These are phyloP conservation scores for Neuroterus valhalla DNA, from an alignment of 1,140 invertebrate genomes.

Conservation along the genomic window DNA sequence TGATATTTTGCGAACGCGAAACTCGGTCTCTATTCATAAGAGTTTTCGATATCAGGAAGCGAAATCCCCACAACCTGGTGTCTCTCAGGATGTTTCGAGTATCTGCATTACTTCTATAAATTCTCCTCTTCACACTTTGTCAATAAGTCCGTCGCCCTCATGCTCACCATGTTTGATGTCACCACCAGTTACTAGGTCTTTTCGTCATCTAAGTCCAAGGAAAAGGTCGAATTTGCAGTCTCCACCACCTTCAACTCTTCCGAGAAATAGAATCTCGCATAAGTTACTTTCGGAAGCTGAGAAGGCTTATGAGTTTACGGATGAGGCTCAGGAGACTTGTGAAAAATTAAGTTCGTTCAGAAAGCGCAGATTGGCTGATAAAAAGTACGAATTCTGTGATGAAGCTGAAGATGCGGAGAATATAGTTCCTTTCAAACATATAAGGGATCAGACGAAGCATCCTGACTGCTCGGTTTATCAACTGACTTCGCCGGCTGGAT, in stretches of 20 bases:
- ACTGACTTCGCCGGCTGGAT: slow-evolving; percentile 63
- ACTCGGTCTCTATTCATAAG: slow-evolving; percentile 69
- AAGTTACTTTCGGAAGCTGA: slow-evolving; percentile 77
- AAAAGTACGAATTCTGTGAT: slow-evolving; percentile 93
- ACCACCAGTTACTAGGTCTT: slow-evolving; percentile 64
- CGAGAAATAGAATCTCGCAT: slow-evolving; percentile 65
- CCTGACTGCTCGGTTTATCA: slow-evolving; percentile 65
- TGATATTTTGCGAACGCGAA: slow-evolving; percentile 69
- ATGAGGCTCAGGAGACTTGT: slow-evolving; percentile 84
- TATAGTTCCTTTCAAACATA: slow-evolving; percentile 83
- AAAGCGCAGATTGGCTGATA: slow-evolving; percentile 88
- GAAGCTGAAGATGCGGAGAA: slow-evolving; percentile 86
- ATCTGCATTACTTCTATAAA: slow-evolving; percentile 64
- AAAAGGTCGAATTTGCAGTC: slow-evolving; percentile 66
- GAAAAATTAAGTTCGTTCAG: slow-evolving; percentile 89
- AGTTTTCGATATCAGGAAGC: slow-evolving; percentile 52
- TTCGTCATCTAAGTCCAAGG: slow-evolving; percentile 64
- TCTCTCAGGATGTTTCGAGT: slow-evolving; percentile 57
- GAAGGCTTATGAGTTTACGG: slow-evolving; percentile 90
- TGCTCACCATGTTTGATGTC: slow-evolving; percentile 70
- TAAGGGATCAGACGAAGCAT: slow-evolving; percentile 70
- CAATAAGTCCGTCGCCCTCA: slow-evolving; percentile 65
- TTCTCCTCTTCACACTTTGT: slow-evolving; percentile 66
- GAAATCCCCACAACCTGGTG: slow-evolving; percentile 66
- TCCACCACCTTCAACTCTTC: slow-evolving; percentile 61